Evolutionary conservation across 2,888 invertebrate species (phyloP).

Genomic region (Sphaeridia pumilis): DNA sequence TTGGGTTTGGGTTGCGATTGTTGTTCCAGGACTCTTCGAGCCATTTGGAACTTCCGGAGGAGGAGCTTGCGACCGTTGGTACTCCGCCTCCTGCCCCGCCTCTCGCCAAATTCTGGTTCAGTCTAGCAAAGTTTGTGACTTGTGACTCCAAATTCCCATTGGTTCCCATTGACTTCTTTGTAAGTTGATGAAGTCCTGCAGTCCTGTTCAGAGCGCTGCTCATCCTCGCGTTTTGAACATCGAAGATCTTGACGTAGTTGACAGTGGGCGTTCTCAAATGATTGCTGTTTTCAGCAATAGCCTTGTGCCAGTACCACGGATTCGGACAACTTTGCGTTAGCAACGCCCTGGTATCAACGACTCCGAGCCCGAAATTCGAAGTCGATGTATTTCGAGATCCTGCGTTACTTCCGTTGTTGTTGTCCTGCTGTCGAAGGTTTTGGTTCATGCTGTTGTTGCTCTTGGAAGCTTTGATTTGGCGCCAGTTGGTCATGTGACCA

Average conservation of each 20-base stretch:
- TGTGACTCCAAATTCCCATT: neutral
- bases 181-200: neutral
- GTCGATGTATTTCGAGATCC: conserved; percentile 22
- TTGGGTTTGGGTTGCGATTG: conserved; percentile 25
- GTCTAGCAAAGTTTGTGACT: no score
- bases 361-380: conserved; percentile 6
- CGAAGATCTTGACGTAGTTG: conserved; percentile 25
- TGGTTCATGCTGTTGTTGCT: neutral
- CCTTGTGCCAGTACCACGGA: conserved; percentile 16
- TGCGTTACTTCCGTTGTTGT: conserved; percentile 29
- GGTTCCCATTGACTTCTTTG: neutral
- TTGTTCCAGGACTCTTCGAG: conserved; percentile 33
- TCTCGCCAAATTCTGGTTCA: neutral
- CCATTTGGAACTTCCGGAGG: conserved; percentile 10
- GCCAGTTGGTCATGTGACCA: conserved; percentile 28
- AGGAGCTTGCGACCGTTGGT: conserved; percentile 1
- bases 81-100: neutral
- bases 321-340: conserved; percentile 32
- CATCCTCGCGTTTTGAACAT: conserved; percentile 18
- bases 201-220: conserved; percentile 19
- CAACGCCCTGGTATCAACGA: conserved; percentile 3
- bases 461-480: conserved; percentile 23
- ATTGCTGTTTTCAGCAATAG: conserved; percentile 7
- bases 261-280: conserved; percentile 9
- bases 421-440: conserved; percentile 8